Conservation (phyloP, 2,888 invertebrate genomes). For the Ormyrus nitidulus region DNA sequence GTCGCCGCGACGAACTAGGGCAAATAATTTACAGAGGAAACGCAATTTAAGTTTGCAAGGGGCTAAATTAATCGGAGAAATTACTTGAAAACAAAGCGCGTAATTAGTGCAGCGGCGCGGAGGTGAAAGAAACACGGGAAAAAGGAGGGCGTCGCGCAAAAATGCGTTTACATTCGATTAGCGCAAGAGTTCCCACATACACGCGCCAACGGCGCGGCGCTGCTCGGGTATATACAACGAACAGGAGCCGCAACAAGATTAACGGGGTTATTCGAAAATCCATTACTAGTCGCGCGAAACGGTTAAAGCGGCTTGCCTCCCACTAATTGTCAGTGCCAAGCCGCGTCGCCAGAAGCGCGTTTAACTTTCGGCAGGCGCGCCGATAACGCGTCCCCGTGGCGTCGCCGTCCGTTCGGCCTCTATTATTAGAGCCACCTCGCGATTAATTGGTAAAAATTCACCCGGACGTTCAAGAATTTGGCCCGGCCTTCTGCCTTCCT, state of each 20-base stretch:
- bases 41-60: too few species aligned
- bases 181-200: background rate
- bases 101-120: too few species aligned
- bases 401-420: background rate
- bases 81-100: too few species aligned
- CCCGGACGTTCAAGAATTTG: too few species aligned
- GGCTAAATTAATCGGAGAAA: too few species aligned
- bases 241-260: conserved; percentile 36
- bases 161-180: too few species aligned
- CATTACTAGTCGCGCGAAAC: conserved; percentile 48
- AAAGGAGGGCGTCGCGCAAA: too few species aligned
- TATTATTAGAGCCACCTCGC: background rate
- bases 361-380: conserved; percentile 46
- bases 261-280: conserved; percentile 55
- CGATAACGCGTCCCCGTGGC: conserved; percentile 32
- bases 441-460: background rate
- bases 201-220: background rate
- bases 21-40: too few species aligned
- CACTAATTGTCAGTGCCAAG: conserved; percentile 50
- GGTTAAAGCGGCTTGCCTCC: conserved; percentile 48
- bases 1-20: too few species aligned
- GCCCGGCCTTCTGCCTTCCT: background rate
- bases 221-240: background rate
- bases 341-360: background rate
- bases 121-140: too few species aligned